These are phyloP conservation scores for Tretioscincus oriximinensis DNA, from an alignment of 2,113 vertebrate genomes.

Conservation along the genomic window DNA sequence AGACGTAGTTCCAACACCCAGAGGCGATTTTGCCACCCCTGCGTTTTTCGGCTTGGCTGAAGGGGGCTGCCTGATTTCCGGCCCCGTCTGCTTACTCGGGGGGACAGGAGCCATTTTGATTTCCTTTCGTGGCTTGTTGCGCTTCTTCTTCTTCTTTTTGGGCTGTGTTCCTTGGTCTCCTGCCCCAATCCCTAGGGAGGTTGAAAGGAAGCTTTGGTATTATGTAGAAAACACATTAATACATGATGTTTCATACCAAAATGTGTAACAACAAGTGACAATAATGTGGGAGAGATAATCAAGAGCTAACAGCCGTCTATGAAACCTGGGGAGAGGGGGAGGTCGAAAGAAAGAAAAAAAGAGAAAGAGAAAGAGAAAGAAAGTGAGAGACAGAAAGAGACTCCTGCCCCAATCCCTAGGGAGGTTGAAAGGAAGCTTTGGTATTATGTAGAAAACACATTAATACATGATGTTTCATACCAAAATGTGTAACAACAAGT, in stretches of 20 bases:
- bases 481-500: no score
- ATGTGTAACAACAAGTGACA: no score
- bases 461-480: no score
- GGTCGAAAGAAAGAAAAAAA: no score
- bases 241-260: no score
- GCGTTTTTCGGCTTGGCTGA: not conserved
- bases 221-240: no score
- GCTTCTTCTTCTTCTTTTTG: conserved; percentile 77
- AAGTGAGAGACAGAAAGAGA: no score
- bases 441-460: no score
- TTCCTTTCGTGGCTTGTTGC: conserved; percentile 34
- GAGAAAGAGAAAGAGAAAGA: no score
- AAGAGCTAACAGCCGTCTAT: no score
- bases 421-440: conserved; percentile 58
- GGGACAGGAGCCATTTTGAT: conserved; percentile 4
- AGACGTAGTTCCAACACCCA: not conserved
- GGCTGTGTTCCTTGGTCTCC: conserved; percentile 56
- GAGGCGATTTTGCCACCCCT: not conserved
- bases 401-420: conserved; percentile 52
- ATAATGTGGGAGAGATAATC: no score
- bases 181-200: conserved; percentile 46
- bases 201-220: conserved; percentile 56
- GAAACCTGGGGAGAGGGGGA: no score
- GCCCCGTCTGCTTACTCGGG: not conserved
- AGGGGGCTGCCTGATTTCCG: not conserved